Evolutionary conservation across 2,888 invertebrate genomes (phyloP).

Genomic region (Hydroisotoma schaefferi): DNA sequence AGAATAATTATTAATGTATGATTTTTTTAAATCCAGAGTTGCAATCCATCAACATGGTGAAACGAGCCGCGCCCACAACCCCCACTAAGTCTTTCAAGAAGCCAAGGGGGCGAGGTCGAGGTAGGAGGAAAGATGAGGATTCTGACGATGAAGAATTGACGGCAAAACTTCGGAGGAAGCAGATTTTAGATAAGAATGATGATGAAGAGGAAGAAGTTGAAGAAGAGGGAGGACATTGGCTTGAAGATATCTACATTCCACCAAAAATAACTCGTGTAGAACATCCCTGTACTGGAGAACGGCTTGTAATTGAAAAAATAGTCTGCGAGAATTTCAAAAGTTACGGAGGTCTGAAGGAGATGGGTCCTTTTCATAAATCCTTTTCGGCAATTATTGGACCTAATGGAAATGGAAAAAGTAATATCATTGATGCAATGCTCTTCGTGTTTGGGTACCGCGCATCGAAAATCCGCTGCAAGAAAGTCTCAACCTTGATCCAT

Average conservation of each 20-base stretch:
- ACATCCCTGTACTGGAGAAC: conserved; percentile 66
- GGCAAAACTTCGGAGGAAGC: conserved; percentile 6
- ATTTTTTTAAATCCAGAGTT: neutral
- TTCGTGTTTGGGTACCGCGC: conserved; percentile 99
- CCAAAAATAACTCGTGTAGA: conserved; percentile 50
- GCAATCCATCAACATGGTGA: conserved; percentile 41
- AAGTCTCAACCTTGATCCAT: conserved; percentile 87
- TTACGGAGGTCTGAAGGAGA: conserved; percentile 74
- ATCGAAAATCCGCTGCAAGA: conserved; percentile 91
- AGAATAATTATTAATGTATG: no score
- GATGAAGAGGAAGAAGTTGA: conserved; percentile 47
- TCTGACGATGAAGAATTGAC: conserved; percentile 14
- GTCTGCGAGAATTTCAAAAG: conserved; percentile 94
- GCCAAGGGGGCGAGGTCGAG: conserved; percentile 27
- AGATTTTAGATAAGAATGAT: conserved; percentile 39
- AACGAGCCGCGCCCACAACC: conserved; percentile 15
- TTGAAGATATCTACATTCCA: conserved; percentile 81
- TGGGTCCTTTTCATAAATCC: conserved; percentile 97
- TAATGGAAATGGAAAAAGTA: conserved; percentile 98
- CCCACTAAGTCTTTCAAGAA: conserved; percentile 21
- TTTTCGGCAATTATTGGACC: conserved; percentile 97
- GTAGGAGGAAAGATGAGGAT: conserved; percentile 23
- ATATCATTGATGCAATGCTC: conserved; percentile 97
- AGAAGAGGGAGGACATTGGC: conserved; percentile 62
- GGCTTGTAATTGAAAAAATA: conserved; percentile 86